Base-by-base conservation (phyloP, 2,888 invertebrate genomes). In the Atethmia centrago region DNA sequence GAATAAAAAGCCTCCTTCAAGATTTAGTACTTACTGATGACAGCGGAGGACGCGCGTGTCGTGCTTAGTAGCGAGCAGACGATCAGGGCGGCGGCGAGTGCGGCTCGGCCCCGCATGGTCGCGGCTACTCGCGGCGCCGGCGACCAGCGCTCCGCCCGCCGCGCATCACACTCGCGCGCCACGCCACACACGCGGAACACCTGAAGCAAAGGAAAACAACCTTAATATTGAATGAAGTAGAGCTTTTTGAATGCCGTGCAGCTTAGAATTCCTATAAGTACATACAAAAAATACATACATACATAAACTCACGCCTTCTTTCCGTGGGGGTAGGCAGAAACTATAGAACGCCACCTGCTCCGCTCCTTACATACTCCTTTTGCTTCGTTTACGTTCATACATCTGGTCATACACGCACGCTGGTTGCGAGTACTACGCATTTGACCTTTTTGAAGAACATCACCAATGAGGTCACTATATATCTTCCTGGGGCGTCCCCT, bases 151-250 rank as follows among this genome's bases (percentile, higher is more conserved):
- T 89, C 91, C 94, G 92, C 93, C 92, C 90, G 91, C 91, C 93
- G 91, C 90, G 95, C 96, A 95, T 95, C 94, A 94, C 96, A 94
- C 93, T 92, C 94, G 89, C 90, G 93, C 95, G 93, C 93, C 94
- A 92, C 94, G 91, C 93, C 93, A 93, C 94, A 89, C 88, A 90
- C 89, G 90, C 90, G 91, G 89, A 92, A 94, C 94, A 94, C 95
- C 96, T 95, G 88, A 1, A 87, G 86, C 87, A 88, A 90, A 63
- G 1, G 1, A 68, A 72, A 31, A 49, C 2, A 55, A 7, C 10
- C 19, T 75, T 51, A 28, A 25, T 14, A 61, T 21, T 56, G 19
- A 21, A 28, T 19, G 25, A 19, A 49, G 19, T 25, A 42, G 14
- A 45, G 25, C 14, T 21, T 45, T 14, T 36, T 55, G 9, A 45